Evolutionary conservation across 2,113 vertebrate genomes (phyloP), one percentile per base, ranked within the genome.

Genomic region (Campylorhamphus procurvoides): DNA sequence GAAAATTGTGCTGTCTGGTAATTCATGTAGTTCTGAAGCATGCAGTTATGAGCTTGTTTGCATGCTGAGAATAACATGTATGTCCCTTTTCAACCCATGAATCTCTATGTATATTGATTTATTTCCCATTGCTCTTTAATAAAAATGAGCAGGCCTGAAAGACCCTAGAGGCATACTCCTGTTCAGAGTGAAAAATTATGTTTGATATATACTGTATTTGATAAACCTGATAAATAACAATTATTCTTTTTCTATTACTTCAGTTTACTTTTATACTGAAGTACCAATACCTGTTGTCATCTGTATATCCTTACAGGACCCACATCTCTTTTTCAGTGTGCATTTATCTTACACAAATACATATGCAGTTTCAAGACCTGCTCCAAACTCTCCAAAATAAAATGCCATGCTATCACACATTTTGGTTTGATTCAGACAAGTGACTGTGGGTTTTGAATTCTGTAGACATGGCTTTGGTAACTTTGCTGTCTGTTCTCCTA

Each of bases 101-200:
- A 9, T 50, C 12, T 82, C 31, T 50, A 69, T 60, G 12, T 73
- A 71, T 69, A 23, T 74, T 74, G 53, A 47, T 83, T 92, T 92
- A 33, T 80, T 94, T 81, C 19, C 8, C 17, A 13, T 62, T 94
- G n/a, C 9, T 89, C 11, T 58, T 66, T 44, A 86, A 59, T 55
- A 83, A 83, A 96, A 94, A 83, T 39, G 25, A 83, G 49, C 50
- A 67, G 50, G 39, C 59, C 50, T 63, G 76, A 85, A 85, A 93
- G 53, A 20, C 28, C 62, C 16, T 56, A 63, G 73, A 53, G n/a
- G 8, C 63, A 44, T 3, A 1, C 64, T 63, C 8, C 55, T 77
- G 20, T 69, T 93, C 19, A 46, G 25, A 87, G 17, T 53, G 18
- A 79, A 85, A 90, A 80, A 15, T 14, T 72, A 1, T 60, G 10